Conservation (phyloP, 1,140 invertebrate genomes). For the Drosophila novamexicana region DNA sequence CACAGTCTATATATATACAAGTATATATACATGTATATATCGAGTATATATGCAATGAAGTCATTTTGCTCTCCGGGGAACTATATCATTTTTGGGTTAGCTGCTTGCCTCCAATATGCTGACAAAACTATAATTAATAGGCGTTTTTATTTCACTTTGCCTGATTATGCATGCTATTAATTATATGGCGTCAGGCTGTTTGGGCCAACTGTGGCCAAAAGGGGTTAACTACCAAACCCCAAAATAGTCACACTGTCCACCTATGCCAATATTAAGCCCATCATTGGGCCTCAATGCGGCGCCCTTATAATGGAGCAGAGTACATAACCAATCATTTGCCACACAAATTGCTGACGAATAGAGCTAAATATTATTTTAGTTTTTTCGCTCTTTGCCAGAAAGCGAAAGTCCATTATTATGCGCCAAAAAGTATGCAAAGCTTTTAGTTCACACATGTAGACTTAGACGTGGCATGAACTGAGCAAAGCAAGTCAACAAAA, state of each 20-base stretch:
- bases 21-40: conserved; percentile 5
- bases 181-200: conserved; percentile 59
- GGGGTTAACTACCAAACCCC: conserved; percentile 41
- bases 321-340: conserved; percentile 42
- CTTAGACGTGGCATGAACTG: neutral
- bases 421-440: conserved; percentile 42
- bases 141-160: conserved; percentile 70
- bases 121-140: conserved; percentile 80
- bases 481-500: neutral
- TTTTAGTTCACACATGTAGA: conserved; percentile 1
- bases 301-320: neutral
- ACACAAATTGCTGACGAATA: conserved; percentile 54
- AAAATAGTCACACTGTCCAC: conserved; percentile 1
- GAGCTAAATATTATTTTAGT: conserved; percentile 17
- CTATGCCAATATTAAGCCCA: neutral
- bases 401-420: conserved; percentile 79
- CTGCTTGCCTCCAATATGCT: conserved; percentile 1
- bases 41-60: conserved; percentile 54
- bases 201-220: conserved; percentile 25
- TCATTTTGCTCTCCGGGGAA: conserved; percentile 44
- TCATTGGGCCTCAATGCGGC: neutral
- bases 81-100: neutral
- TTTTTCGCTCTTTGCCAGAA: conserved; percentile 3
- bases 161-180: conserved; percentile 73
- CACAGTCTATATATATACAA: conserved; percentile 1